Percentiles rank a stretch among this genome's conserved stretches.
These are phyloP conservation scores for Dromas ardeola DNA, from an alignment of 2,113 vertebrate genomes.

Conservation along the genomic window DNA sequence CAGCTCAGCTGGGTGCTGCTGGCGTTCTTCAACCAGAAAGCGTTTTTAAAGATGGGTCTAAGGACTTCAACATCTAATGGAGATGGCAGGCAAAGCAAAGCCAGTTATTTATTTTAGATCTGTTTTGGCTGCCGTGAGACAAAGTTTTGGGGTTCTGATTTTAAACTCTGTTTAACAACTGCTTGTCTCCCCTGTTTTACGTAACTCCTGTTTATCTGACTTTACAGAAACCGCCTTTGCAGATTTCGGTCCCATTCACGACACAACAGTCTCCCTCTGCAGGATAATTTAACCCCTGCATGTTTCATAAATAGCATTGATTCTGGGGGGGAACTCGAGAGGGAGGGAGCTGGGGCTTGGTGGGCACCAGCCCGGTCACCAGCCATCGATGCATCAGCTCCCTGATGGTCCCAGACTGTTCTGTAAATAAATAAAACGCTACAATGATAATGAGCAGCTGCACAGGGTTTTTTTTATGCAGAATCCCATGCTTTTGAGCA, in stretches of 20 bases:
- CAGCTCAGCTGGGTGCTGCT: not conserved
- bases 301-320: no score
- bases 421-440: no score
- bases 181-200: not conserved
- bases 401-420: fast-evolving
- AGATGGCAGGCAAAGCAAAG: not conserved
- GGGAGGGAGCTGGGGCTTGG: not conserved
- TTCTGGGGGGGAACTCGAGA: fast-evolving
- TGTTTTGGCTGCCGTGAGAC: not conserved
- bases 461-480: not conserved
- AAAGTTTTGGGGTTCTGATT: not conserved
- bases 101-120: not conserved
- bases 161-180: not conserved
- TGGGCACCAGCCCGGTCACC: fast-evolving
- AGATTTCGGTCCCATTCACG: not conserved
- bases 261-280: not conserved
- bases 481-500: not conserved
- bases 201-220: not conserved
- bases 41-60: not conserved
- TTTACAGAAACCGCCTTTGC: not conserved
- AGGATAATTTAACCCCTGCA: not conserved
- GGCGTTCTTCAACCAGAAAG: not conserved
- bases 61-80: not conserved
- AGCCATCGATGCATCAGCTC: not conserved
- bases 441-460: not conserved